phyloP scores from a whole-genome alignment of 1,140 invertebrate species.

The Trigoniulus corallinus region DNA sequence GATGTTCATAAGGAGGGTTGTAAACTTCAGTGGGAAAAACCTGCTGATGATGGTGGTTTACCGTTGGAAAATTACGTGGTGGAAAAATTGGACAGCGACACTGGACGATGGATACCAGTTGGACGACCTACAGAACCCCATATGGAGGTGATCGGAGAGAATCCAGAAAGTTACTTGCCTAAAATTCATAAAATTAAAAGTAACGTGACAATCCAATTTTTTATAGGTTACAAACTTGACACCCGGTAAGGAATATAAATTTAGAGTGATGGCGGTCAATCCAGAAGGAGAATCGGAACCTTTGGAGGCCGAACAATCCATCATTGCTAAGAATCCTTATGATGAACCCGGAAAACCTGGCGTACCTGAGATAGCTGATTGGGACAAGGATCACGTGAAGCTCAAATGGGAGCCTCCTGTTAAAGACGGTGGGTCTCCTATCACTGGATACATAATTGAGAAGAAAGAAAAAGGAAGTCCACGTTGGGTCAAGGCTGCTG shows the following conservation, averaged over 20 bases:
- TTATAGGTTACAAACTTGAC: conserved; percentile 53
- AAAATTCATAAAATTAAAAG: neutral
- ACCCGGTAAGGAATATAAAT: conserved; percentile 90
- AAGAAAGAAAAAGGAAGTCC: conserved; percentile 76
- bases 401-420: conserved; percentile 76
- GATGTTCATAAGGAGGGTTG: conserved; percentile 89
- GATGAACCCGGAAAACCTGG: conserved; percentile 83
- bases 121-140: conserved; percentile 62
- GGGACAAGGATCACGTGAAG: conserved; percentile 88
- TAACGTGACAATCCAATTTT: neutral
- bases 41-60: conserved; percentile 74
- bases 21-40: conserved; percentile 84
- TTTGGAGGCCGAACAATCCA: conserved; percentile 66
- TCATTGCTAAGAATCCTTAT: conserved; percentile 95
- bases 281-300: conserved; percentile 88
- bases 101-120: conserved; percentile 66
- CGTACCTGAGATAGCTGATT: conserved; percentile 72
- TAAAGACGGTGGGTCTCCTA: conserved; percentile 79
- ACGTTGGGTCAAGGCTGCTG: conserved; percentile 69
- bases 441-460: conserved; percentile 84
- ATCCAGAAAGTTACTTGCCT: no score
- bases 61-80: conserved; percentile 83
- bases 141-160: conserved; percentile 36
- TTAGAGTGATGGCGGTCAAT: conserved; percentile 88
- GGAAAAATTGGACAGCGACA: conserved; percentile 74